Base-by-base conservation (phyloP, 2,888 invertebrate genomes). In the Drosophila maculinotata region DNA sequence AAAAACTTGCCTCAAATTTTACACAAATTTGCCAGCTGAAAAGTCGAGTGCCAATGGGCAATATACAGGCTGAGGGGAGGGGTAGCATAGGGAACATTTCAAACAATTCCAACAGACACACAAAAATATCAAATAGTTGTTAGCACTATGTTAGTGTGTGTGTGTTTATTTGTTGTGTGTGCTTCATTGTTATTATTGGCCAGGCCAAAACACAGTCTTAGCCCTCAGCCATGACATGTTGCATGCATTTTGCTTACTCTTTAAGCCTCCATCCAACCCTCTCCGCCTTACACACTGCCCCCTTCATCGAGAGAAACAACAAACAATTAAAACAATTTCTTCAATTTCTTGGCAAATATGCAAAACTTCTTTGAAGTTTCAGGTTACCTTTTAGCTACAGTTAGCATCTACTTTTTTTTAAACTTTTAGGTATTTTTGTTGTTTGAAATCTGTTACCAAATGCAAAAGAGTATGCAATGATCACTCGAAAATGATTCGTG, bases 311-410 rank as follows among this genome's bases (percentile, higher is more conserved):
- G 36, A 9, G 20, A 33, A 33, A 10, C 62, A 56, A 49, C 70
- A 75, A 78, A 72, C 81, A 81, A 81, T 81, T 81, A 87, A 87
- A 87, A 75, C 69, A 84, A 87, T 77, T 81, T 84, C 77, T 59
- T 69, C 45, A 75, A 75, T 75, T 64, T 74, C 41, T 44, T 60
- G 57, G 62, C 71, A 83, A 87, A 83, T 80, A 76, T 86, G 68
- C 60, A 63, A 68, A 79, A 75, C 38, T 85, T 78, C 25, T 39
- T 49, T 26, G 30, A 30, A 30, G 42, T 60, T 53, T 31, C 31
- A 26, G 51, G 53, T 59, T 47, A 23, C 31, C 35, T 60, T 17
- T 45, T 7, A 7, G 30, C 9, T 20, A 10, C 20, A 53, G 9
- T 47, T 65, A 23, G 17, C 12, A n/a, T n/a, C n/a, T 20, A 20